Evolutionary conservation across 2,797 vertebrate genomes (phyloP), one percentile per base, ranked within the genome.

Genomic region (Pitangus sulphuratus): DNA sequence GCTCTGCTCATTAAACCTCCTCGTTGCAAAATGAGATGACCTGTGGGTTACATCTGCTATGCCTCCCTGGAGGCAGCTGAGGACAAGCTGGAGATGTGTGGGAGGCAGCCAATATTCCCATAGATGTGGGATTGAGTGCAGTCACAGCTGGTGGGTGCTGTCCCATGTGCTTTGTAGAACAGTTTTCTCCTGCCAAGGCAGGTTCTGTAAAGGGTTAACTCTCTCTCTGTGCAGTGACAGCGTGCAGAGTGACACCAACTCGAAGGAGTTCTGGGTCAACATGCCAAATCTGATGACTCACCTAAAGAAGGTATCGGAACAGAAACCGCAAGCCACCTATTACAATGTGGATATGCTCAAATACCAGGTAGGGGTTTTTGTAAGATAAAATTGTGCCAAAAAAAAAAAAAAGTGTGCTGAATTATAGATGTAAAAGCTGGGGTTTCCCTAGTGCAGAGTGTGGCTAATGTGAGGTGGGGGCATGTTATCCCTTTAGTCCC

Each of bases 261-360:
- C 97, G n/a, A 99, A 99, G 98, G 99, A 99, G 97, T 99, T 99
- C 98, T 99, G 99, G 98, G 99, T 99, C 92, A 99, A 99, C 95
- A 99, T 99, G 99, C 99, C 99, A 97, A 99, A 99, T 96, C 93
- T 99, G 98, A 99, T 99, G 98, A 98, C 98, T 92, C 99, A 99
- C 94, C 98, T 99, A 71, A 99, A 99, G 97, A 99, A 99, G 97
- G 99, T 99, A 68, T 99, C 99, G 5, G 99, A 99, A 89, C 99
- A 99, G 98, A 99, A 99, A 96, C 99, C 99, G 37, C 99, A 99
- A 95, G 99, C 99, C 45, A 99, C 99, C 3, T 99, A 99, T 97
- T 99, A 99, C 96, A 99, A 99, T 15, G 99, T 99, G 97, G 99
- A 99, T 95, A 99, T 99, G 99, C 99, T 99, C 95, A 99, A 99